A percentile compares a stretch with the other conserved stretches of the same genome.
These are phyloP conservation scores for Orthosia incerta DNA, from an alignment of 2,888 invertebrate species.

Conservation along the genomic window DNA sequence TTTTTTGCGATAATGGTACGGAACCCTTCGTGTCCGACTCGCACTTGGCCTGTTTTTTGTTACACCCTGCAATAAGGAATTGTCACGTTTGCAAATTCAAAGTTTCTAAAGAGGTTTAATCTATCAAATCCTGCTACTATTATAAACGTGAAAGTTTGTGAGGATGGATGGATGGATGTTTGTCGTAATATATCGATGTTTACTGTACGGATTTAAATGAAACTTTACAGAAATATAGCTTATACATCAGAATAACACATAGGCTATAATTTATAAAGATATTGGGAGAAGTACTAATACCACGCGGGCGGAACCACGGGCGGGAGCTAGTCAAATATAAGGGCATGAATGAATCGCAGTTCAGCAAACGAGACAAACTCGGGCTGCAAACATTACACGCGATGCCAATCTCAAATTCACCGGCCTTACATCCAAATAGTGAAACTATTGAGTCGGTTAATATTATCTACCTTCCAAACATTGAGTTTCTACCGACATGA, in stretches of 20 bases:
- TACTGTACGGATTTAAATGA: too few species aligned
- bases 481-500: slow-evolving; percentile 14
- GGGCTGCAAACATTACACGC: neutral
- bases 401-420: neutral
- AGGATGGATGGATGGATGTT: too few species aligned
- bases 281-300: too few species aligned
- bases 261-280: too few species aligned
- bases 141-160: too few species aligned
- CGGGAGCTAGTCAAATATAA: neutral
- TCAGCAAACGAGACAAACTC: neutral
- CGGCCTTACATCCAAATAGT: neutral
- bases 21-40: too few species aligned
- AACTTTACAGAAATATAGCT: too few species aligned
- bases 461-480: slow-evolving; percentile 17
- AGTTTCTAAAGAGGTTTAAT: neutral
- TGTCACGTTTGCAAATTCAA: neutral
- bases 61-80: neutral
- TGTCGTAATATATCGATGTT: too few species aligned
- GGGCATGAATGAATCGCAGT: neutral
- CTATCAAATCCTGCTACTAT: neutral
- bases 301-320: too few species aligned
- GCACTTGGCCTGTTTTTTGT: too few species aligned
- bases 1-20: too few species aligned
- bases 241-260: neutral
- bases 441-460: slow-evolving; percentile 12